Conservation (phyloP, 1,140 invertebrate genomes). For the Archivesica marissinica region DNA sequence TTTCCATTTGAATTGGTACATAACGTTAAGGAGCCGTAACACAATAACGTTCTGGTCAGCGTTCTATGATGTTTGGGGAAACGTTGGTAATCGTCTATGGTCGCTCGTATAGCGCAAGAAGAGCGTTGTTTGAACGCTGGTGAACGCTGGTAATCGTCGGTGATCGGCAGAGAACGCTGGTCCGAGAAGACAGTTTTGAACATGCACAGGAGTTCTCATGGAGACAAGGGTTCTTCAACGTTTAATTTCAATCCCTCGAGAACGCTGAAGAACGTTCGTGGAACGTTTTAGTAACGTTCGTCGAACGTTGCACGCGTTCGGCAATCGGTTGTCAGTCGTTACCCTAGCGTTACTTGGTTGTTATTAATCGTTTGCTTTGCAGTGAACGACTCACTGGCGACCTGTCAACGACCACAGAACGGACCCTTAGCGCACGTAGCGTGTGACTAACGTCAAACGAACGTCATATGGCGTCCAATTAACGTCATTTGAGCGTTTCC, state of each 20-base stretch:
- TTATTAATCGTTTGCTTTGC: slow-evolving; percentile 42
- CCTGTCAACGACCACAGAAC: slow-evolving; percentile 40
- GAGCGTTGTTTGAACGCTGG: neutral
- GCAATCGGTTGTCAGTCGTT: slow-evolving; percentile 37
- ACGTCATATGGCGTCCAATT: too few relatives aligned
- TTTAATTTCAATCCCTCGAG: slow-evolving; percentile 48
- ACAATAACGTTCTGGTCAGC: too few relatives aligned
- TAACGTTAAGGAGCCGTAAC: too few relatives aligned
- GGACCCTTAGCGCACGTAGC: slow-evolving; percentile 20
- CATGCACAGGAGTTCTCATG: slow-evolving; percentile 42
- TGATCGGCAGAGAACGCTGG: slow-evolving; percentile 31
- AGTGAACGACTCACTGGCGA: slow-evolving; percentile 54
- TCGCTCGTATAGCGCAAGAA: too few relatives aligned
- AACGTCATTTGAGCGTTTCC: too few relatives aligned
- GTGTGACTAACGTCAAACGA: too few relatives aligned
- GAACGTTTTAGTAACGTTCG: slow-evolving; percentile 32
- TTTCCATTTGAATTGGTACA: too few relatives aligned
- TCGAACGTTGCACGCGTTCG: slow-evolving; percentile 27
- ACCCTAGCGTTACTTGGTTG: slow-evolving; percentile 44
- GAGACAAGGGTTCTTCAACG: slow-evolving; percentile 53
- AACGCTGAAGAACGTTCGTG: slow-evolving; percentile 51
- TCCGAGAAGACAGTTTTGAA: slow-evolving; percentile 30
- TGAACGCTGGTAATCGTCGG: slow-evolving; percentile 1
- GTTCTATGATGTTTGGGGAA: too few relatives aligned
- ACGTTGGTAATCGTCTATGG: too few relatives aligned